Evolutionary conservation across 92 coral and sea anemone genomes (phyloP).

Genomic region (Palythoa grandiflora): DNA sequence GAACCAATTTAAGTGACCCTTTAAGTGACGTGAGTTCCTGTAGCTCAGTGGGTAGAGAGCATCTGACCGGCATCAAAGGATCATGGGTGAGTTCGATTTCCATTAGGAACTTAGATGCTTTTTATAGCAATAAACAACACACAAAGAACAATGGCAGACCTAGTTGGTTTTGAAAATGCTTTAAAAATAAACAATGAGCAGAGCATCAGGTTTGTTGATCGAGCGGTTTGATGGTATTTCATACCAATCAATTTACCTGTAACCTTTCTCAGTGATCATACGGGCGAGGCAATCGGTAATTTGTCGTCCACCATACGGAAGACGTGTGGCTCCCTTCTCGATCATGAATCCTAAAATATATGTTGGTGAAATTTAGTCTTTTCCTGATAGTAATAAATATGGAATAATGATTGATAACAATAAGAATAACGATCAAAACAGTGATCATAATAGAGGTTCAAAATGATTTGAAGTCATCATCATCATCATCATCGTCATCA

Average conservation of each 20-base stretch:
- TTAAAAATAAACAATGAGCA: no score
- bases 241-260: conserved; percentile 61
- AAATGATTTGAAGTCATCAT: no score
- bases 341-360: conserved; percentile 80
- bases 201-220: no score
- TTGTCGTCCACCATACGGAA: conserved; percentile 95
- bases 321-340: conserved; percentile 82
- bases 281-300: conserved; percentile 87
- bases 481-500: no score
- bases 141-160: neutral
- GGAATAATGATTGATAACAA: neutral
- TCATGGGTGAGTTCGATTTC: no score
- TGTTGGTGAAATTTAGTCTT: neutral
- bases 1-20: no score
- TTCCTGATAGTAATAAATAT: neutral
- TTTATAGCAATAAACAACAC: neutral
- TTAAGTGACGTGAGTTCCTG: no score
- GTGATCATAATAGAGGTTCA: neutral
- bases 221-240: no score
- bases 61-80: no score
- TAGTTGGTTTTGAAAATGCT: neutral
- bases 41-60: no score
- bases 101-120: neutral
- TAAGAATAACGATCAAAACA: neutral
- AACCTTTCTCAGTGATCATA: conserved; percentile 85